These are phyloP conservation scores for Tenthredo amoena DNA, from an alignment of 2,888 invertebrate species.

Conservation along the genomic window DNA sequence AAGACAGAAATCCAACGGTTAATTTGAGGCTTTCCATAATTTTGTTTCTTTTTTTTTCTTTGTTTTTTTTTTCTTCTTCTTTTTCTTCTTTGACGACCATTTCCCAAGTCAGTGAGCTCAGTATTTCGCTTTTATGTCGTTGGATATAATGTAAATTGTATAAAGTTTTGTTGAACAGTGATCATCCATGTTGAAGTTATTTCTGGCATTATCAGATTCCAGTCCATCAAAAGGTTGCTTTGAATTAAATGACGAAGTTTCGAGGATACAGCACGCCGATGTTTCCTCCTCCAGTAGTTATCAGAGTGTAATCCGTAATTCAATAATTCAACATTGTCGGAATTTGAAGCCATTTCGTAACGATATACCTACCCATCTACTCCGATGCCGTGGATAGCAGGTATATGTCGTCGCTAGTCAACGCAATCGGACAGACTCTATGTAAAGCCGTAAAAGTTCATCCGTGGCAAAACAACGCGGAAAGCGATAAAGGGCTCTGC, in stretches of 20 bases:
- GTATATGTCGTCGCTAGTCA: neutral
- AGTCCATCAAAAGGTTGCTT: neutral
- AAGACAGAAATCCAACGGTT: constrained; percentile 21
- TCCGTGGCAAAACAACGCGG: constrained; percentile 17
- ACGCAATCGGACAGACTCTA: constrained; percentile 5
- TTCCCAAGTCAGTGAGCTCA: neutral
- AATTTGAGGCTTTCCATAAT: neutral
- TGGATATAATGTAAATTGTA: neutral
- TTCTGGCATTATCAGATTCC: neutral
- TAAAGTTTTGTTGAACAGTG: neutral
- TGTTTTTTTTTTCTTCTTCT: neutral
- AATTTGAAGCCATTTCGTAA: neutral
- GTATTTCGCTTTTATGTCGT: neutral
- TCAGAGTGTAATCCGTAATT: neutral
- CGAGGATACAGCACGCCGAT: neutral
- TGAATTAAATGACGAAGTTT: neutral
- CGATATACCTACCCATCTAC: neutral
- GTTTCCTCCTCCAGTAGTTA: neutral
- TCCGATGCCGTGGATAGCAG: no score
- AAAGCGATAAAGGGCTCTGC: constrained; percentile 33
- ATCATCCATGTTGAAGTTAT: neutral
- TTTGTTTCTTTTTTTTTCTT: neutral
- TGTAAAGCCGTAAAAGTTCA: constrained; percentile 46
- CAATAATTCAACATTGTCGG: neutral
- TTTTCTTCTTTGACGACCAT: neutral